These are phyloP conservation scores for Yponomeuta sedellus DNA, from an alignment of 2,888 invertebrate species.

Conservation along the genomic window DNA sequence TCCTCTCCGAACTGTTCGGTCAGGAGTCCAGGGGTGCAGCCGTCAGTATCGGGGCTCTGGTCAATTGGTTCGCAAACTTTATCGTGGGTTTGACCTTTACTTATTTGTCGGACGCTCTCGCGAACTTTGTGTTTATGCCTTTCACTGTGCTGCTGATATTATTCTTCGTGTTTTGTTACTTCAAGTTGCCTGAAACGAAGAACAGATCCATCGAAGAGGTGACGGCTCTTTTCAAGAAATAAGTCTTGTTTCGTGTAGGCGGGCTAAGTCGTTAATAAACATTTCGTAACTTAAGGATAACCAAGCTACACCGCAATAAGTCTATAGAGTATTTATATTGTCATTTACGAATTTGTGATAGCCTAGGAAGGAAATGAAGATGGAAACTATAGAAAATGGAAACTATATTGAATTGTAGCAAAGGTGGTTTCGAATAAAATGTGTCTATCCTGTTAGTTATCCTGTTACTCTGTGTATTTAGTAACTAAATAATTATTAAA, in stretches of 20 bases:
- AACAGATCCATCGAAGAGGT: constrained; percentile 71
- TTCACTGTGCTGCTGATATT: constrained; percentile 60
- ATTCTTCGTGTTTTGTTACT: constrained; percentile 65
- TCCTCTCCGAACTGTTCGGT: constrained; percentile 67
- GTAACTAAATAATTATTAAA: background rate
- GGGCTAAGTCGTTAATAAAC: background rate
- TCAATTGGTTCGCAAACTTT: constrained; percentile 73
- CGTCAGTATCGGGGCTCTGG: constrained; percentile 66
- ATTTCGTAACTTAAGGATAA: constrained; percentile 30
- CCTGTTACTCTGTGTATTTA: too few species aligned
- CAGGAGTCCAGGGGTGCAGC: constrained; percentile 69
- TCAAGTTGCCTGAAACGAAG: constrained; percentile 70
- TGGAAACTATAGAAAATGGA: background rate
- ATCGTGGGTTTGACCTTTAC: constrained; percentile 68
- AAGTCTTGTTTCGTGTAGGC: constrained; percentile 26
- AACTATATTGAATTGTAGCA: background rate
- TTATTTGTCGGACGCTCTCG: constrained; percentile 49
- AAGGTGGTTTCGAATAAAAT: background rate
- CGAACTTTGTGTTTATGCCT: constrained; percentile 64
- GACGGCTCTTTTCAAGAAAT: constrained; percentile 67
- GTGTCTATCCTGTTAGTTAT: background rate
- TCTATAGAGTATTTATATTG: constrained; percentile 32
- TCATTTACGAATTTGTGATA: constrained; percentile 34
- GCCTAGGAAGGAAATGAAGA: constrained; percentile 16
- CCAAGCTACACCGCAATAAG: constrained; percentile 40